phyloP scores from a whole-genome alignment of 2,113 vertebrate genomes.

The Phylloscopus trochilus region DNA sequence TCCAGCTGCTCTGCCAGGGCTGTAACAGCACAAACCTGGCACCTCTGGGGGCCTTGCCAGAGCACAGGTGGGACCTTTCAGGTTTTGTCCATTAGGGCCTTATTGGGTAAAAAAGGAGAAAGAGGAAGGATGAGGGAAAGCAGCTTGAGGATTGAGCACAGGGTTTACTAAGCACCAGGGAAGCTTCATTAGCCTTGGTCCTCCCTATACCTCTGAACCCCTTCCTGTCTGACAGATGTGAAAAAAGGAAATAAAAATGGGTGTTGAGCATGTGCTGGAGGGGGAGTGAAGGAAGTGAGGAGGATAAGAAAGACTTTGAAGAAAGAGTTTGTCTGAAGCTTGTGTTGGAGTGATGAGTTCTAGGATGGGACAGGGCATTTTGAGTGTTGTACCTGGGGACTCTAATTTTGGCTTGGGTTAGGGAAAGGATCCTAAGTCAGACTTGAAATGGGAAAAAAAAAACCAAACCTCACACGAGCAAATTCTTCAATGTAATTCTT shows the following conservation, averaged over 20 bases:
- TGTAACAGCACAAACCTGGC: neutral
- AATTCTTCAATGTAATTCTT: neutral
- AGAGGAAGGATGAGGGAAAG: neutral
- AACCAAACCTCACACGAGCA: neutral
- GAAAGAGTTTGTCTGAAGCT: neutral
- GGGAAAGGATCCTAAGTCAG: neutral
- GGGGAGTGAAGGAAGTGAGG: neutral
- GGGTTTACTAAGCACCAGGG: fast-evolving
- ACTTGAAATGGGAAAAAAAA: neutral
- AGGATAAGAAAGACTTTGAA: neutral
- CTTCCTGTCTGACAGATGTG: neutral
- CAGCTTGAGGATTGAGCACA: neutral
- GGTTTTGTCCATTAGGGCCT: neutral
- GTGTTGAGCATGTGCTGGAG: neutral
- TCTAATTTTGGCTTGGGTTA: neutral
- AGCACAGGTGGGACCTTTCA: neutral
- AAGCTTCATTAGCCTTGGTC: neutral
- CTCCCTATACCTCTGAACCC: neutral
- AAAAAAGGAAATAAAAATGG: neutral
- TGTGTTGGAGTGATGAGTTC: neutral
- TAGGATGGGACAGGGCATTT: no score
- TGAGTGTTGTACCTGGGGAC: fast-evolving
- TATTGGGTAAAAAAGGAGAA: neutral
- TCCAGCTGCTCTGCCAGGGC: neutral
- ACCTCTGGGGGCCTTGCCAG: fast-evolving